Evolutionary conservation across 2,113 vertebrate genomes (phyloP), one percentile per base, ranked within the genome.

Genomic region (Arizona elegans): DNA sequence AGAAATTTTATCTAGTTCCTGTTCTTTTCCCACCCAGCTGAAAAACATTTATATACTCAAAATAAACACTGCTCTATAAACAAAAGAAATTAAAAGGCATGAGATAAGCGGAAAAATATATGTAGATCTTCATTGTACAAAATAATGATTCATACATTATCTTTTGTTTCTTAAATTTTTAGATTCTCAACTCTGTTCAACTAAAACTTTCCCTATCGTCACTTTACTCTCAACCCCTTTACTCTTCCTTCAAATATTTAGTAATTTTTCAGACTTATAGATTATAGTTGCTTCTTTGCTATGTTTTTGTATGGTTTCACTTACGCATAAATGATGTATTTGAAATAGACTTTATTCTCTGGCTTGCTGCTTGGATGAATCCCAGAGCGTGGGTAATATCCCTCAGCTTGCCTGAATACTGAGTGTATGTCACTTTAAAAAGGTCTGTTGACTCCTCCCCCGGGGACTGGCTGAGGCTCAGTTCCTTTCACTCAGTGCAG

Each of bases 1-100:
- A 92, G 62, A 92, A 88, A 75, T 6, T 92, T 94, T 91, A 1
- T 3, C 70, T 7, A 88, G 1, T 65, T 91, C 90, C 50, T 38
- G 23, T 93, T 33, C 54, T 33, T 90, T 96, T 95, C 96, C 95
- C 94, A 53, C 88, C 90, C 95, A 92, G 55, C 91, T 62, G n/a
- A 26, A 26, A 92, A 17, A 56, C 3, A 86, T 50, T 90, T 86
- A 58, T 47, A 24, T 52, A 17, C 24, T 23, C 33, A 90, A 56
- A 91, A 55, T 87, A 1, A 90, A 26, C 9, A 23, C 8, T 89
- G 53, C 19, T 94, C 21, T 21, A 70, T 70, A 81, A 21, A 81
- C 33, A 81, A 38, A 81, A 38, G n/a, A 81, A 70, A 33, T 70
- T 38, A 38, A 38, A 38, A 38, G 70, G 17, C 70, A 19, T 19